Conservation (phyloP, 2,888 invertebrate species). For the Agrochola litura region DNA sequence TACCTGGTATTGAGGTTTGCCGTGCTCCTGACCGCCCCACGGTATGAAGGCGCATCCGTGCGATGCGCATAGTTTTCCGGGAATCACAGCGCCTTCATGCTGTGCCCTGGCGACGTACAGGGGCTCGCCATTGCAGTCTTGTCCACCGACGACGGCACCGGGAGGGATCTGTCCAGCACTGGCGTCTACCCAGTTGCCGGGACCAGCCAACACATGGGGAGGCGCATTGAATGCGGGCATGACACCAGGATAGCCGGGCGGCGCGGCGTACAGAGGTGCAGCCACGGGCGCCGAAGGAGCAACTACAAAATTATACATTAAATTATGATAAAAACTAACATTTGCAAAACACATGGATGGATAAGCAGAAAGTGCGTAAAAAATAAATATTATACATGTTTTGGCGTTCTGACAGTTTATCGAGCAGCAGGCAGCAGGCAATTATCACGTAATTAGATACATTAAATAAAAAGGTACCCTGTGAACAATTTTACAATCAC, state of each 20-base stretch:
- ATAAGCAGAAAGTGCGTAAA: constrained; percentile 41
- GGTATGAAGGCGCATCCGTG: constrained; percentile 95
- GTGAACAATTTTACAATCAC: constrained; percentile 19
- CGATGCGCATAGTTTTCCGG: constrained; percentile 94
- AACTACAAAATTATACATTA: constrained; percentile 60
- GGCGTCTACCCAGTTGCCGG: constrained; percentile 91
- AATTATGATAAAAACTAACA: constrained; percentile 1
- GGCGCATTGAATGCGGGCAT: constrained; percentile 38
- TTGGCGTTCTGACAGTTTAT: constrained; percentile 1
- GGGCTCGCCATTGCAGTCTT: constrained; percentile 90
- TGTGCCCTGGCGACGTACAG: constrained; percentile 93
- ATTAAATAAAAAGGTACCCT: constrained; percentile 22
- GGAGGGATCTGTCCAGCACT: constrained; percentile 92
- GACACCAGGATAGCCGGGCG: constrained; percentile 82
- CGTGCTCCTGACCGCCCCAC: constrained; percentile 96
- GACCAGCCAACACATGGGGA: constrained; percentile 57
- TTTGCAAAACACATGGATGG: constrained; percentile 9
- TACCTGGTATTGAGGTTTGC: constrained; percentile 94
- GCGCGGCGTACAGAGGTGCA: constrained; percentile 80
- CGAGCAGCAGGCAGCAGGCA: constrained; percentile 45
- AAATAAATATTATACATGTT: background rate
- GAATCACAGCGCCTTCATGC: constrained; percentile 95
- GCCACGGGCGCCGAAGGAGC: constrained; percentile 82
- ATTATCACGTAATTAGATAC: constrained; percentile 18
- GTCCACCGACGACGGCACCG: constrained; percentile 93